Evolutionary conservation across 1,140 invertebrate genomes (phyloP), one percentile per base, ranked within the genome.

Genomic region (Spodoptera frugiperda): DNA sequence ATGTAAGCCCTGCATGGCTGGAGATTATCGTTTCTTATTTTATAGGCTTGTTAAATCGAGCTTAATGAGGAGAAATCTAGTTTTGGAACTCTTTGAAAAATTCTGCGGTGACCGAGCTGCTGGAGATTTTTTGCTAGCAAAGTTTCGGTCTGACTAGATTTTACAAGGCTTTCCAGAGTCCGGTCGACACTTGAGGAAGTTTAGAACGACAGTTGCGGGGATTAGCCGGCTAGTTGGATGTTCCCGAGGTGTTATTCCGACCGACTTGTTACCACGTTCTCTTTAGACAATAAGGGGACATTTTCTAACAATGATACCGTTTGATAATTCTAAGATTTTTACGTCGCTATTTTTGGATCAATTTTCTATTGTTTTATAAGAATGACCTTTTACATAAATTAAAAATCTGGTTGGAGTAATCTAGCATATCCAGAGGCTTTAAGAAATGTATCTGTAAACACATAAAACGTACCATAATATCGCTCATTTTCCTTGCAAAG

Each of bases 131-230:
- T 71, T 71, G 30, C 15, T 8, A 15, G 3, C 11, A 21, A 55
- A 71, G 68, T 71, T 71, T 55, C 5, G n/a, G 53, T 71, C 5
- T 71, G 17, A 10, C 51, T 71, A 71, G 68, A 46, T 55, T 54
- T 71, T 44, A 55, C 25, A 70, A 44, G 15, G 5, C n/a, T 39
- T 46, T 19, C 15, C 0, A 4, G 33, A 39, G 10, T 5, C 30
- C 51, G 25, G 25, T 30, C 12, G 17, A 39, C 5, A 46, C 51
- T 71, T 46, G 68, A 4, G 17, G 30, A 71, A 71, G 15, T 71
- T 71, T 57, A 46, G 51, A 71, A 55, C 51, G 51, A 55, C 51
- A 55, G 51, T 71, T 71, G 12, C 30, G 12, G 9, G 68, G 68
- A 71, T 71, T 71, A 71, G 68, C 21, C 33, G 30, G 33, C 14